A percentile compares a stretch with the other conserved stretches of the same genome.
Conservation (phyloP, 1,140 invertebrate species). For the Ephestia elutella region DNA sequence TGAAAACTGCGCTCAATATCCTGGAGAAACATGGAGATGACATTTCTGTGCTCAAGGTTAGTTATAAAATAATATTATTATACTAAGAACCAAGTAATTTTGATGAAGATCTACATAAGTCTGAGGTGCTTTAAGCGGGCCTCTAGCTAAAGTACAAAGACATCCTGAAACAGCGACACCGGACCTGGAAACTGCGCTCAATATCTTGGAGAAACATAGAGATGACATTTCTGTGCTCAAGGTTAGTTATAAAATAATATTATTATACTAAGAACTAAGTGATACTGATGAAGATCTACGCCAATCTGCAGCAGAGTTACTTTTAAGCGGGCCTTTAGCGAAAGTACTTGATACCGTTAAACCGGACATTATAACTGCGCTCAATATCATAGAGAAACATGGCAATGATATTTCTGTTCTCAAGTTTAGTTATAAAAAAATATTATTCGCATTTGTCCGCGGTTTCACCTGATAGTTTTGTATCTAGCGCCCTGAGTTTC, state of each 20-base stretch:
- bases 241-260: constrained; percentile 46
- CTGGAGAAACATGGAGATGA: constrained; percentile 87
- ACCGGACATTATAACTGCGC: constrained; percentile 85
- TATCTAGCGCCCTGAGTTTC: too few relatives aligned
- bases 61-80: not conserved
- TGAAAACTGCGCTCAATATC: constrained; percentile 84
- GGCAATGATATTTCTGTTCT: constrained; percentile 87
- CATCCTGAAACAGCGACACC: constrained; percentile 75
- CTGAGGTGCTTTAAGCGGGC: constrained; percentile 65
- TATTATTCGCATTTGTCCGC: too few relatives aligned
- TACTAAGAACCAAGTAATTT: too few relatives aligned
- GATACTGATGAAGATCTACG: constrained; percentile 81
- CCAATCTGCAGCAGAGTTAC: constrained; percentile 75
- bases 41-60: constrained; percentile 85
- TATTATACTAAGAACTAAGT: too few relatives aligned
- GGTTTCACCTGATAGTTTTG: too few relatives aligned
- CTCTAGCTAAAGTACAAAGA: constrained; percentile 46
- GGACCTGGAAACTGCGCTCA: constrained; percentile 85
- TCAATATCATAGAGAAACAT: constrained; percentile 87
- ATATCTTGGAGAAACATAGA: constrained; percentile 87
- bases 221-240: constrained; percentile 86
- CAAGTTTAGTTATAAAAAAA: constrained; percentile 67
- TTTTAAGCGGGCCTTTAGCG: constrained; percentile 52
- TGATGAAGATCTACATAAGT: constrained; percentile 81
- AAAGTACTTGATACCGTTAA: constrained; percentile 69